Base-by-base conservation (phyloP, 2,888 invertebrate species). In the Gymnosoma rotundatum region DNA sequence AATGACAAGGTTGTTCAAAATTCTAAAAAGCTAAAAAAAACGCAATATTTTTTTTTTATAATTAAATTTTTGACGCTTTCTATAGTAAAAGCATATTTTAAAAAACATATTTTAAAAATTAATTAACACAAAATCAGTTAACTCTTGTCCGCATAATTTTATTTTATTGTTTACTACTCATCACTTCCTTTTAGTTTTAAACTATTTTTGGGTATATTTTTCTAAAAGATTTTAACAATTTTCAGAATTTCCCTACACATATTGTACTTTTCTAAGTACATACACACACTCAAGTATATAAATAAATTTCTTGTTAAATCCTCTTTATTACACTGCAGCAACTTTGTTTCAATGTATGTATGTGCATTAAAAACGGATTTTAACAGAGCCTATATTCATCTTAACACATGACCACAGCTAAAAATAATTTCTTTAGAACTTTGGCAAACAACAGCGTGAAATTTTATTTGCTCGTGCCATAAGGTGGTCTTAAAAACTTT, bases 271-370 rank as follows among this genome's bases (percentile, higher is more conserved):
- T 42, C 42, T 42, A 42, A 42, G 21, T 56, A 14, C 36, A 32
- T 38, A 45, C 60, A 7, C 8, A 32, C 8, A 32, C 32, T 5
- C 32, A 32, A 5, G 8, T 32, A 32, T 52, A 60, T 56, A 78
- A 56, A 63, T 56, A 38, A 36, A 64, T 63, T 56, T 78, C 48
- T 21, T n/a, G 14, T 38, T 69, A 61, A 80, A 74, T 80, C 80
- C 74, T 74, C 36, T 80, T 80, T 74, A 80, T 80, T 74, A 74
- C 54, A 80, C 67, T 80, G 80, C 74, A 69, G 48, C 54, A 61
- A 74, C 63, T 80, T 79, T 72, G 48, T 78, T 48, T 78, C 8
- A 18, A 38, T 76, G 67, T n/a, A n/a, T 76, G 67, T 80, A 25
- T 54, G 74, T 38, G 54, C 74, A 80, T 66, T 80, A 63, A 74